Conservation (phyloP, 2,113 vertebrate species). For the Neodontobutis hainanensis region DNA sequence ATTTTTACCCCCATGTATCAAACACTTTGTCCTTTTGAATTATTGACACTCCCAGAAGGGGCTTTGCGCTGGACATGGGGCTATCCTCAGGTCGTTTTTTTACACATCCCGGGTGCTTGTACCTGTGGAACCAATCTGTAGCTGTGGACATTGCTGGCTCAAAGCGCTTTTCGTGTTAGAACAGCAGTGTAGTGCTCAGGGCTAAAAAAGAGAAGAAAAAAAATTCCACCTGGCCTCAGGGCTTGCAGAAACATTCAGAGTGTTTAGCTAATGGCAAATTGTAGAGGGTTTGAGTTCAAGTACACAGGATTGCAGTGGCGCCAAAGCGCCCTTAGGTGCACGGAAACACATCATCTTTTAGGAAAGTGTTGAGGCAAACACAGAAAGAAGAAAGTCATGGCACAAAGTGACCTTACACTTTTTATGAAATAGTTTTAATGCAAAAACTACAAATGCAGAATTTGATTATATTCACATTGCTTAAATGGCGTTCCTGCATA, state of each 20-base stretch:
- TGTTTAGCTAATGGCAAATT: conserved; percentile 55
- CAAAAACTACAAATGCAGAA: background rate
- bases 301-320: conserved; percentile 14
- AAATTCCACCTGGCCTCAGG: conserved; percentile 35
- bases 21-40: conserved; percentile 71
- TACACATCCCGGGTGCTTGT: conserved; percentile 26
- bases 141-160: conserved; percentile 33
- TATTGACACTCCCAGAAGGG: conserved; percentile 53
- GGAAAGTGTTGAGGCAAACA: conserved; percentile 14
- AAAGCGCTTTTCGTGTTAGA: conserved; percentile 42
- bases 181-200: conserved; percentile 32
- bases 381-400: conserved; percentile 2
- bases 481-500: background rate
- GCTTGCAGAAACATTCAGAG: conserved; percentile 27
- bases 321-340: conserved; percentile 21
- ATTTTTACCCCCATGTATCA: conserved; percentile 57
- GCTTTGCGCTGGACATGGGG: conserved; percentile 29
- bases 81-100: conserved; percentile 50
- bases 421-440: conserved; percentile 3
- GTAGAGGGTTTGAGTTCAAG: conserved; percentile 43
- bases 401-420: conserved; percentile 12
- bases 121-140: conserved; percentile 46
- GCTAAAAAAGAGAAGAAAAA: conserved; percentile 37
- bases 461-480: background rate
- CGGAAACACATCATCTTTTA: conserved; percentile 1